Evolutionary conservation across 2,888 invertebrate genomes (phyloP), one percentile per base, ranked within the genome.

Genomic region (Pseudeuparius sepicola): DNA sequence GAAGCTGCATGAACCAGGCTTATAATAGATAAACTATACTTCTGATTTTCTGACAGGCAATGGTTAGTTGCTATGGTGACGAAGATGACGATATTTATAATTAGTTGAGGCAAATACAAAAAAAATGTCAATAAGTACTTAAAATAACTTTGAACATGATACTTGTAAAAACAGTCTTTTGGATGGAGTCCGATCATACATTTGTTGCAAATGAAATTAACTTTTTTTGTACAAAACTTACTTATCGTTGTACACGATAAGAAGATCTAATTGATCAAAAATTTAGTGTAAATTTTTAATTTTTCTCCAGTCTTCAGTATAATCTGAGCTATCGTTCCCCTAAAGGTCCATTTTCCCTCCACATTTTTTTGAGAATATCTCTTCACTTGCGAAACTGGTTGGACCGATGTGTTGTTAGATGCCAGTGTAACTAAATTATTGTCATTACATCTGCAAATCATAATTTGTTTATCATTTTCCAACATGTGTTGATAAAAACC

Each of bases 341-440:
- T 25, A 34, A 50, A 51, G 49, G 26, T 50, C 44, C 24, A 45
- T 26, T 37, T 39, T 44, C 15, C 46, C 49, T 24, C 43, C 46
- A 35, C 34, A 23, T 13, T 31, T 23, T 32, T 37, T 25, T 35
- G 35, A 16, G 37, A 40, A 20, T 38, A 43, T 33, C 23, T 27
- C 17, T 36, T 28, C 14, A 38, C 20, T 12, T 32, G 25, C 10
- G 26, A 9, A 4, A 33, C 24, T 10, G 33, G 28, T 4, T 34
- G 13, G 27, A 34, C 25, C 12, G 29, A 37, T 6, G 26, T 17
- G n/a, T 11, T 14, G 24, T 42, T 42, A 28, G 34, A 31, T 6
- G 37, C 39, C 4, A 37, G 13, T 10, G 20, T 40, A 7, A 42
- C 34, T 11, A 42, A 29, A 34, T 25, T 37, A 14, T 37, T 41